Conservation (phyloP, 2,888 invertebrate species). For the Rapana venosa region DNA sequence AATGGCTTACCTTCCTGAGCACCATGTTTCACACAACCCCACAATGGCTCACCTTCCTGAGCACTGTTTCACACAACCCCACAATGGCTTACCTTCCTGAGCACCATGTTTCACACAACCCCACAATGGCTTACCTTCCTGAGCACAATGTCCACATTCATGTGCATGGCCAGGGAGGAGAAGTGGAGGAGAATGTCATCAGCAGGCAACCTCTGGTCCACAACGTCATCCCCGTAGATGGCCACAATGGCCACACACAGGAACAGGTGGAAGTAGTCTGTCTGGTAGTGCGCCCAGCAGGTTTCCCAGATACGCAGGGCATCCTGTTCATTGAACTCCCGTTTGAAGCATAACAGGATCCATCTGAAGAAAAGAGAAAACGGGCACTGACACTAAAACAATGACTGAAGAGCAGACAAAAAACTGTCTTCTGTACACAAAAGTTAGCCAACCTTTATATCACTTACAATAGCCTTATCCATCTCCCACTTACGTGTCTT, state of each 20-base stretch:
- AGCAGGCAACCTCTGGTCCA: constrained; percentile 92
- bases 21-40: constrained; percentile 82
- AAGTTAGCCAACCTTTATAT: too few species aligned
- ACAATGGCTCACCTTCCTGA: constrained; percentile 85
- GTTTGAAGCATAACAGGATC: constrained; percentile 92
- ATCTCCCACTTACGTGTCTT: too few species aligned
- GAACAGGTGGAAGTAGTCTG: constrained; percentile 97
- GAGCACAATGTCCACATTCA: constrained; percentile 94
- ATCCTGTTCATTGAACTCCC: constrained; percentile 93
- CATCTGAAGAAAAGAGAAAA: constrained; percentile 80
- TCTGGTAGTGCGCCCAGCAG: constrained; percentile 97
- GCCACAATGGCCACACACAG: constrained; percentile 94
- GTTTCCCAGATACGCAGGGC: constrained; percentile 96
- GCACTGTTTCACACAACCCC: constrained; percentile 81
- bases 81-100: constrained; percentile 84
- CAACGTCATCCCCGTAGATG: constrained; percentile 90
- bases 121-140: constrained; percentile 84
- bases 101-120: constrained; percentile 82
- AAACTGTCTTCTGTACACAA: too few species aligned
- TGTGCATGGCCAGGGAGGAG: constrained; percentile 97
- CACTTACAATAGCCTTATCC: too few species aligned
- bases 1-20: constrained; percentile 85
- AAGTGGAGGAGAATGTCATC: constrained; percentile 97
- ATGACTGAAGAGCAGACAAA: neutral
- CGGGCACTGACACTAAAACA: neutral